Base-by-base conservation (phyloP, 2,797 vertebrate species). In the Rhincodon typus region DNA sequence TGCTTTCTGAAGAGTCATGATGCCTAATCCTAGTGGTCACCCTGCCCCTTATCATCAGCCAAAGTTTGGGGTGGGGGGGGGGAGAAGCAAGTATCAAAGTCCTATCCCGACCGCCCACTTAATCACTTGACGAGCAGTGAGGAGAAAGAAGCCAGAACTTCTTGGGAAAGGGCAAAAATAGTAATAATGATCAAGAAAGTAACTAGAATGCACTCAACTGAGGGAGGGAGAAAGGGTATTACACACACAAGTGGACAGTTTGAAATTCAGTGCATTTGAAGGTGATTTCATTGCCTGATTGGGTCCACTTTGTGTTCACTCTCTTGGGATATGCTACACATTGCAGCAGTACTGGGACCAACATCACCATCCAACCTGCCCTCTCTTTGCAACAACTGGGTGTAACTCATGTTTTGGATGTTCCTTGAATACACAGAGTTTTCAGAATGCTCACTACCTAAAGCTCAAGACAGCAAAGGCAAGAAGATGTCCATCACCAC, bases 401-500 rank as follows among this genome's bases (percentile, higher is more conserved):
- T 69, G n/a, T n/a, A 93, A 42, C 62, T 38, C 23, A 67, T 23
- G 42, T 42, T 42, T 82, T 46, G 23, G 46, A 25, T 7, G 38
- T 38, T 12, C 21, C 10, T 69, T 19, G 30, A 66, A 34, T n/a
- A 21, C 12, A 67, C 12, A 67, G 66, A 27, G 38, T n/a, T 93
- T 69, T 69, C 34, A 42, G n/a, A 69, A 38, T 67, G 90, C n/a
- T 93, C 90, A 42, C n/a, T 38, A 93, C 30, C 53, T 62, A 6
- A 90, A 90, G 87, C 87, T 53, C 53, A 57, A 90, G 12, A 34
- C 7, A n/a, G n/a, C 90, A 69, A 69, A 69, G 23, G 10, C 7
- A n/a, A 91, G 90, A 69, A 67, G 34, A 93, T 93, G 34, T 93
- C 90, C 90, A 25, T n/a, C 90, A 93, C 62, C 90, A 38, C 34